Evolutionary conservation across 2,113 vertebrate genomes (phyloP).

Genomic region (Colistium nudipinnis): DNA sequence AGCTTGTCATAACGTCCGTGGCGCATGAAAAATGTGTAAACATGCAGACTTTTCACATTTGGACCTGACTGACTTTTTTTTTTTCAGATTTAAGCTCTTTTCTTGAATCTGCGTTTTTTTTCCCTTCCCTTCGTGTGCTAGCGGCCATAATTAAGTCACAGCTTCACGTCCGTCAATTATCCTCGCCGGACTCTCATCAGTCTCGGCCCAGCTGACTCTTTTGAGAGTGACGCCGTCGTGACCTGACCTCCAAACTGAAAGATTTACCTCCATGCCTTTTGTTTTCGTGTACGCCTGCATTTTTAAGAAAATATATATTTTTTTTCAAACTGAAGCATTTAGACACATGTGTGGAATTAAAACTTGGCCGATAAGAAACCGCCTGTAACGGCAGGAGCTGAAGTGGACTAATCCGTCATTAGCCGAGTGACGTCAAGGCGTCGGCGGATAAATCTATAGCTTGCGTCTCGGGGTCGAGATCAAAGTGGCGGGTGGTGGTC

Average conservation of each 20-base stretch:
- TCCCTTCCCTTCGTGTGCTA: conserved; percentile 15
- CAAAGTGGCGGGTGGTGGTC: too few relatives aligned
- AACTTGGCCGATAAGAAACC: rapidly evolving
- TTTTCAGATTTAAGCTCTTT: too few relatives aligned
- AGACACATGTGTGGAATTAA: not conserved
- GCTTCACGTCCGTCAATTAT: conserved; percentile 8
- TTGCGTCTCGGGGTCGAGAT: too few relatives aligned
- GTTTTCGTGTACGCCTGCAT: too few relatives aligned
- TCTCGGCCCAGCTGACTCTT: not conserved
- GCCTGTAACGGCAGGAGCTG: not conserved
- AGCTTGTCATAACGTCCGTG: not conserved
- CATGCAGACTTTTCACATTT: too few relatives aligned
- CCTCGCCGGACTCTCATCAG: not conserved
- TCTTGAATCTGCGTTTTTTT: conserved; percentile 22
- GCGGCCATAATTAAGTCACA: too few relatives aligned
- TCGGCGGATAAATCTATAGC: conserved; percentile 22
- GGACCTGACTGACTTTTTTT: too few relatives aligned
- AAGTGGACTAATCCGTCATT: conserved; percentile 75
- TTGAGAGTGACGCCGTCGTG: not conserved
- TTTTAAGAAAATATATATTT: too few relatives aligned
- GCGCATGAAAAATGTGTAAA: not conserved
- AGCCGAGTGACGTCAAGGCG: conserved; percentile 49
- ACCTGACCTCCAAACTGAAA: conserved; percentile 1
- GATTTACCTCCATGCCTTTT: too few relatives aligned
- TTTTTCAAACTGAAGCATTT: not conserved